These are phyloP conservation scores for Agriopis aurantiaria DNA, from an alignment of 2,888 invertebrate species.

Conservation along the genomic window DNA sequence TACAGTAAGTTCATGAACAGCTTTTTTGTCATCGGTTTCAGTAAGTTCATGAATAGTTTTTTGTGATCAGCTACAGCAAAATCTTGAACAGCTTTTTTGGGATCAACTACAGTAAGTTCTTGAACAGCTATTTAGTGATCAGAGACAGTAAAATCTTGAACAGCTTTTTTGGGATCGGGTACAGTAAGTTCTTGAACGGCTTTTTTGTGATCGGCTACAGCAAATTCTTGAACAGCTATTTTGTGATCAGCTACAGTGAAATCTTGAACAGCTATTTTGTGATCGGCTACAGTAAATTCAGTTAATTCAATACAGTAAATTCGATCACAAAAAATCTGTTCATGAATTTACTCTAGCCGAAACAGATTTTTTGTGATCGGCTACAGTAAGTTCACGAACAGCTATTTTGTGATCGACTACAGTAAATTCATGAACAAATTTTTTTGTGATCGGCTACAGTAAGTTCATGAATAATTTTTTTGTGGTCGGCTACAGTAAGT, in stretches of 20 bases:
- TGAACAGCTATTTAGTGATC: background rate
- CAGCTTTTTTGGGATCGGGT: background rate
- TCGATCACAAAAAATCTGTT: too few species aligned
- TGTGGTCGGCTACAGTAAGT: background rate
- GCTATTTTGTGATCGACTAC: too few species aligned
- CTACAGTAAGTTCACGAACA: too few species aligned
- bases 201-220: background rate
- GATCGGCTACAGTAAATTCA: background rate
- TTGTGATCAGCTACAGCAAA: background rate
- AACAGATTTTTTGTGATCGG: background rate
- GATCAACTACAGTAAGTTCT: background rate
- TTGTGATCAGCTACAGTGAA: background rate
- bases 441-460: background rate
- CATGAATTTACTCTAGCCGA: too few species aligned
- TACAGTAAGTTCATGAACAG: background rate
- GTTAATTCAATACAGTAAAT: too few species aligned
- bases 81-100: background rate
- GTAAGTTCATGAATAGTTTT: background rate
- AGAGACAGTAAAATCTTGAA: too few species aligned
- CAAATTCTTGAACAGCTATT: background rate
- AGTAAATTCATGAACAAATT: background rate
- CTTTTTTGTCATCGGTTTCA: background rate
- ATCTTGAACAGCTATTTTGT: background rate
- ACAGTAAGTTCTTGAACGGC: too few species aligned
- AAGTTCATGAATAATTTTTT: background rate